Percentiles rank a stretch among this genome's conserved stretches.
Evolutionary conservation across 2,113 vertebrate genomes (phyloP).

Genomic region (Pholis gunnellus): DNA sequence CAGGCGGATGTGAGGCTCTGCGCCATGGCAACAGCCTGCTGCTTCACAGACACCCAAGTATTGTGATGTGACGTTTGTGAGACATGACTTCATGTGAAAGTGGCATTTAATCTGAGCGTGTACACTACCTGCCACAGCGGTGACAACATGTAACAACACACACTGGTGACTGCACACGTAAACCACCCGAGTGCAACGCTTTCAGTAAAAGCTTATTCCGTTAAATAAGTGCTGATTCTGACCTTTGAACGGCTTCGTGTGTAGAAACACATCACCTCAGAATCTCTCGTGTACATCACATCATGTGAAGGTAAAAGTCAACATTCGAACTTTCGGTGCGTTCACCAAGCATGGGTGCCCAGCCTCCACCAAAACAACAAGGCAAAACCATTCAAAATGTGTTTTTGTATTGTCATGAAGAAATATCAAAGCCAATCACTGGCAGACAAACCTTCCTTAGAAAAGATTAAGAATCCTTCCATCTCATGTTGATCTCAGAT

Average conservation of each 20-base stretch:
- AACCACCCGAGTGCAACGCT: background rate
- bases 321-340: background rate
- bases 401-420: background rate
- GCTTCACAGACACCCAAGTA: conserved; percentile 38
- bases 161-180: background rate
- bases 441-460: background rate
- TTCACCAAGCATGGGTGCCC: background rate
- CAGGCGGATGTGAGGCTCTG: conserved; percentile 26
- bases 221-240: background rate
- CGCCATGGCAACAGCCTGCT: conserved; percentile 65
- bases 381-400: background rate
- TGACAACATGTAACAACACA: background rate
- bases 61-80: conserved; percentile 29
- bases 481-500: background rate
- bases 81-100: conserved; percentile 13
- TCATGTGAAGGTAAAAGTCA: background rate
- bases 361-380: background rate
- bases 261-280: background rate
- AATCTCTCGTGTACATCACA: background rate
- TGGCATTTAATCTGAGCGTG: conserved; percentile 7
- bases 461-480: background rate
- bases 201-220: background rate
- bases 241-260: background rate
- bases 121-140: background rate
- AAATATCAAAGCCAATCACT: background rate